Evolutionary conservation across 2,888 invertebrate genomes (phyloP).

Genomic region (Aromia moschata): DNA sequence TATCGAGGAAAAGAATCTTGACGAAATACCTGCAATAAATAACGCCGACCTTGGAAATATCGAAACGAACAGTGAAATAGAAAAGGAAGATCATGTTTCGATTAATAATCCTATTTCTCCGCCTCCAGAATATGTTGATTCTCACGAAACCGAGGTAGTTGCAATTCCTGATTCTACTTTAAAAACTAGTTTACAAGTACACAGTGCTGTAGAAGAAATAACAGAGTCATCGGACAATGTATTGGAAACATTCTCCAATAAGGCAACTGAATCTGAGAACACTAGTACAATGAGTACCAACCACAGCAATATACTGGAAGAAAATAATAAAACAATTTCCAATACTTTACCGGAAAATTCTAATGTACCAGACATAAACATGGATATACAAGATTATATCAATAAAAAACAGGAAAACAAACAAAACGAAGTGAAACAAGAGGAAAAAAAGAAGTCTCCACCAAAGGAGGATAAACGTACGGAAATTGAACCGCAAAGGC

Average conservation of each 20-base stretch:
- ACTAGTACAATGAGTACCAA: not conserved
- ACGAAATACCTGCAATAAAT: not conserved
- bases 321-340: not conserved
- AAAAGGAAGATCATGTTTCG: not conserved
- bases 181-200: no score
- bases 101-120: no score
- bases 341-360: not conserved
- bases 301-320: not conserved
- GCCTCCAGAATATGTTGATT: no score
- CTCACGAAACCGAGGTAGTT: no score
- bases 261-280: not conserved
- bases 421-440: slow-evolving; percentile 23
- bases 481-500: slow-evolving; percentile 47
- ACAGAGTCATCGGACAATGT: no score
- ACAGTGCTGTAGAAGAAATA: no score
- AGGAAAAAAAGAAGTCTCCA: slow-evolving; percentile 3
- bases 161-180: no score
- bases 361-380: slow-evolving; percentile 12
- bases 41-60: not conserved
- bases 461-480: slow-evolving; percentile 5
- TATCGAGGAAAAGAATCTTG: not conserved
- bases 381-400: slow-evolving; percentile 19
- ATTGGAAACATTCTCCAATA: no score
- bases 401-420: slow-evolving; percentile 24
- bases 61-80: not conserved